Percentiles rank a stretch among this genome's conserved stretches.
These are phyloP conservation scores for Toxotes lorentzi DNA, from an alignment of 2,797 vertebrate genomes.

Conservation along the genomic window DNA sequence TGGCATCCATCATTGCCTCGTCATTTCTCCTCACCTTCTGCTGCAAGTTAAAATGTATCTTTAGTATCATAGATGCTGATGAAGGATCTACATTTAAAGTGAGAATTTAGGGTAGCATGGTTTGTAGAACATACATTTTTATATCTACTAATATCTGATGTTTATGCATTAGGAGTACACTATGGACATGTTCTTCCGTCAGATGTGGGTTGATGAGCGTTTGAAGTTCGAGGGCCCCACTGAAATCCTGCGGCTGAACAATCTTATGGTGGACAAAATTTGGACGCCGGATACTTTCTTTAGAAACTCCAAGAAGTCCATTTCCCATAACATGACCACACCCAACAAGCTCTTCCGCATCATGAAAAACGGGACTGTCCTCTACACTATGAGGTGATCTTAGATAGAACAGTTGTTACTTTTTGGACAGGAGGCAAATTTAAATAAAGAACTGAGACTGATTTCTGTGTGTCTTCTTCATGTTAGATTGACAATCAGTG, in stretches of 20 bases:
- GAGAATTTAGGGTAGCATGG: neutral
- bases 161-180: constrained; percentile 77
- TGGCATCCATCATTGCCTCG: constrained; percentile 75
- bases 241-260: constrained; percentile 87
- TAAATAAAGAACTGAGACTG: neutral
- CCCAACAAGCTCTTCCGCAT: constrained; percentile 90
- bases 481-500: constrained; percentile 85
- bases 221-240: constrained; percentile 85
- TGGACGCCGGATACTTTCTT: constrained; percentile 90
- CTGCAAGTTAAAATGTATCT: constrained; percentile 50
- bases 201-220: constrained; percentile 89
- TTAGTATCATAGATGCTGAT: constrained; percentile 10
- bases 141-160: neutral
- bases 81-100: neutral
- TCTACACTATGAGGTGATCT: constrained; percentile 89
- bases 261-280: constrained; percentile 88
- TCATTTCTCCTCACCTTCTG: constrained; percentile 60
- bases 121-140: neutral
- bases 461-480: constrained; percentile 22
- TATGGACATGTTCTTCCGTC: constrained; percentile 89
- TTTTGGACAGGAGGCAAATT: neutral
- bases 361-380: constrained; percentile 89
- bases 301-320: constrained; percentile 85
- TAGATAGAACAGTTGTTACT: neutral
- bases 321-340: constrained; percentile 87